Evolutionary conservation across 1,140 invertebrate species (phyloP).

Genomic region (Cryptotermes secundus): DNA sequence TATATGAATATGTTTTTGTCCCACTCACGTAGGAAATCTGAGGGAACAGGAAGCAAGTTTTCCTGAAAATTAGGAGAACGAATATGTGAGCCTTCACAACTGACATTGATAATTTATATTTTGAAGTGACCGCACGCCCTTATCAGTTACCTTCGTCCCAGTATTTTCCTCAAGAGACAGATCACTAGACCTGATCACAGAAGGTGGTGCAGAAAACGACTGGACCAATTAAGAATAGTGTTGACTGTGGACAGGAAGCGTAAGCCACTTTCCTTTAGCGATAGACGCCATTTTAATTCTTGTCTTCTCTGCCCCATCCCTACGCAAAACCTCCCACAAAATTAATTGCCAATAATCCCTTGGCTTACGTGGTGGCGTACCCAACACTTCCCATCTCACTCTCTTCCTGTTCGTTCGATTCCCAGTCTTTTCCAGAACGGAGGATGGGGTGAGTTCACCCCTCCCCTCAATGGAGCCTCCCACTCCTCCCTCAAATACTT

Average conservation of each 20-base stretch:
- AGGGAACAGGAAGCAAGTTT: too few relatives aligned
- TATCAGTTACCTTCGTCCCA: too few relatives aligned
- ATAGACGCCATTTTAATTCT: background rate
- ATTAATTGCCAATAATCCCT: constrained; percentile 20
- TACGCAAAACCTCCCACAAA: background rate
- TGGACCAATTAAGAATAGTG: background rate
- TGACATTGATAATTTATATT: too few relatives aligned
- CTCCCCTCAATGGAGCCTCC: background rate
- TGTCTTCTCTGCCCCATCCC: background rate
- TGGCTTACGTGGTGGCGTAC: background rate
- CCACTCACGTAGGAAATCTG: too few relatives aligned
- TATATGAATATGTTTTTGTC: too few relatives aligned
- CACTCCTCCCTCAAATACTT: background rate
- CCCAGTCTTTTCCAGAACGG: background rate
- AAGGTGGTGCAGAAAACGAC: background rate
- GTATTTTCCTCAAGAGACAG: too few relatives aligned
- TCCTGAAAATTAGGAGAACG: too few relatives aligned
- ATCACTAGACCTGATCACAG: too few relatives aligned
- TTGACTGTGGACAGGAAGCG: background rate
- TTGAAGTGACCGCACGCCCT: too few relatives aligned
- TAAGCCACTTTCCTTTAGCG: background rate
- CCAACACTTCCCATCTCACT: background rate
- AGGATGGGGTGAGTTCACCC: background rate
- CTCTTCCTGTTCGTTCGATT: background rate
- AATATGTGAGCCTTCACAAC: too few relatives aligned